phyloP scores from a whole-genome alignment of 2,797 vertebrate genomes.

The Scyliorhinus canicula region DNA sequence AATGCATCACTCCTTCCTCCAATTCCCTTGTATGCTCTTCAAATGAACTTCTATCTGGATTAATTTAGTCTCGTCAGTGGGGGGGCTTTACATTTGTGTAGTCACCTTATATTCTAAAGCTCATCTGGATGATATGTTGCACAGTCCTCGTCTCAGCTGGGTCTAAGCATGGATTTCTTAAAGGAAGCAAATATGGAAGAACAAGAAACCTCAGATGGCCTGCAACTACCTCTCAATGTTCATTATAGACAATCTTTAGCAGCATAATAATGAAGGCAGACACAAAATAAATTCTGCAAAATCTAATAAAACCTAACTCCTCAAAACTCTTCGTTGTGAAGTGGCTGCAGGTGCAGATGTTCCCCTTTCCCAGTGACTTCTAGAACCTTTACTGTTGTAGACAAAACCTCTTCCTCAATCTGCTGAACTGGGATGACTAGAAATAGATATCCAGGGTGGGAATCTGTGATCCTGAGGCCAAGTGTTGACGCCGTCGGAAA shows the following conservation, averaged over 20 bases:
- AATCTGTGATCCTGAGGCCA: no score
- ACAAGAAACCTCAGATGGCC: background rate
- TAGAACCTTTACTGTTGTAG: background rate
- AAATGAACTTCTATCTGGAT: background rate
- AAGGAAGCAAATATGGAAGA: background rate
- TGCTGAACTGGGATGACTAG: background rate
- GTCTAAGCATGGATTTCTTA: background rate
- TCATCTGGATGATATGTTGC: background rate
- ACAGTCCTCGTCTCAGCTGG: background rate
- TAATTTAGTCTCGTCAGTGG: background rate
- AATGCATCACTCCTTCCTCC: background rate
- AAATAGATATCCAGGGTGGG: no score
- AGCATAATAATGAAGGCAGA: background rate
- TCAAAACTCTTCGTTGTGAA: background rate
- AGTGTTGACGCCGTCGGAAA: no score
- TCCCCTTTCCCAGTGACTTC: background rate
- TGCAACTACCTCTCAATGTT: background rate
- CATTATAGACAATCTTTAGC: background rate
- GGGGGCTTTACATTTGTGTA: background rate
- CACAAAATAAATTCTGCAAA: background rate
- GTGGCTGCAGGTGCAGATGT: background rate
- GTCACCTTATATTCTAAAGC: background rate
- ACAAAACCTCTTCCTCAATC: background rate
- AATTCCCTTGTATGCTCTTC: background rate
- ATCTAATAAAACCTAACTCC: background rate